Evolutionary conservation across 2,797 vertebrate genomes (phyloP).

Genomic region (Trachurus trachurus): DNA sequence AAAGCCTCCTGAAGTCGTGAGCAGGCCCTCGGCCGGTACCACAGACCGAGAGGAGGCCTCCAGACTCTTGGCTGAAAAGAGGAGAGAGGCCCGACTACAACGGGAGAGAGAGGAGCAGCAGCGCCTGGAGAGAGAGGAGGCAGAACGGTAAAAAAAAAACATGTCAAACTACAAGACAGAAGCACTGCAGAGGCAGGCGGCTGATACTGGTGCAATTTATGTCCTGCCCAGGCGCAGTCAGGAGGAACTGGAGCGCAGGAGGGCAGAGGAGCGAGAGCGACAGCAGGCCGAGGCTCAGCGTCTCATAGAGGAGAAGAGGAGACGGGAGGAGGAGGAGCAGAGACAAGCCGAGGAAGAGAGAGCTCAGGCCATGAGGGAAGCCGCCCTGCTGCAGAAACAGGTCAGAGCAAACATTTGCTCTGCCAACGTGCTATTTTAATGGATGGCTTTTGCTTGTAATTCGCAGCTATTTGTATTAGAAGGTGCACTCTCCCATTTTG

Average conservation of each 20-base stretch:
- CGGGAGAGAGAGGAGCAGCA: constrained; percentile 92
- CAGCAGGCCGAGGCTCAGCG: constrained; percentile 86
- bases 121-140: constrained; percentile 79
- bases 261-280: constrained; percentile 88
- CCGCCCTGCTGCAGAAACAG: constrained; percentile 90
- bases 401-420: constrained; percentile 68
- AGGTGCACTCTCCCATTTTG: neutral
- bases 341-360: constrained; percentile 87
- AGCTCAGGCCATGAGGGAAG: constrained; percentile 87
- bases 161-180: neutral
- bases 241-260: constrained; percentile 87
- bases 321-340: constrained; percentile 86
- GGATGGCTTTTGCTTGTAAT: neutral
- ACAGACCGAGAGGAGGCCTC: constrained; percentile 92
- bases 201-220: neutral
- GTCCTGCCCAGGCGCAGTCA: constrained; percentile 82
- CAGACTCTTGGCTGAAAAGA: constrained; percentile 91
- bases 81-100: constrained; percentile 91
- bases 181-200: neutral
- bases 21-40: constrained; percentile 88
- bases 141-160: constrained; percentile 55
- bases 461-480: neutral
- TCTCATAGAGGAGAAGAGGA: constrained; percentile 86
- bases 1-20: constrained; percentile 39
- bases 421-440: neutral